Percentiles rank a stretch among this genome's conserved stretches.
Evolutionary conservation across 2,797 vertebrate genomes (phyloP).

Genomic region (Myotis vivesi): DNA sequence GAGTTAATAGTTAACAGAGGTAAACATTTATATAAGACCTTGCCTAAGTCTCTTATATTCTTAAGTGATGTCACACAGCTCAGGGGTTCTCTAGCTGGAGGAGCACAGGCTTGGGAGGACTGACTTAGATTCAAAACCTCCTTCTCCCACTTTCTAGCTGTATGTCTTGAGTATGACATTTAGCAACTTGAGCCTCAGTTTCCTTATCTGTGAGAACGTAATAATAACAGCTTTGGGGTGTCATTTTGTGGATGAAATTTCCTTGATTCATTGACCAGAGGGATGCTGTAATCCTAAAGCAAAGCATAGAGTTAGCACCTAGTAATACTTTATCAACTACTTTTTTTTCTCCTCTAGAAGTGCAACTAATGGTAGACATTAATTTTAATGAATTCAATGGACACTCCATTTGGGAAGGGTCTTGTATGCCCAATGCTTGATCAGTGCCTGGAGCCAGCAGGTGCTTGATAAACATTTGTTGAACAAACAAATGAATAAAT

Average conservation of each 20-base stretch:
- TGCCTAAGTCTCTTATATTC: background rate
- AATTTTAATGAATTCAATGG: background rate
- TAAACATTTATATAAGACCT: background rate
- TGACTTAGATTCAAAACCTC: background rate
- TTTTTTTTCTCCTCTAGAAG: background rate
- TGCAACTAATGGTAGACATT: background rate
- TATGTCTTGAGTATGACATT: background rate
- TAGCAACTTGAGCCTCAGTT: background rate
- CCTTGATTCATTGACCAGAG: background rate
- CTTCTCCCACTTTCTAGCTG: background rate
- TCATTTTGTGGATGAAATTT: slow-evolving; percentile 16
- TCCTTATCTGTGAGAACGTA: background rate
- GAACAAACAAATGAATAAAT: slow-evolving; percentile 6
- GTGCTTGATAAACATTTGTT: background rate
- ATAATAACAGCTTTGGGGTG: background rate
- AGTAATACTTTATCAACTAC: background rate
- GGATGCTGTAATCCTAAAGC: background rate
- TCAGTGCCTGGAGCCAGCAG: background rate
- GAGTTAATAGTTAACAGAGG: background rate
- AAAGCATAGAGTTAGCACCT: background rate
- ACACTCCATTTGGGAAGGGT: background rate
- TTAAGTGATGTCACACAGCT: background rate
- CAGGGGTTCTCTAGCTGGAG: background rate
- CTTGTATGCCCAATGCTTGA: background rate
- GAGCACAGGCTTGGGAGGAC: background rate